Base-by-base conservation (phyloP, 2,888 invertebrate species). In the Macaria liturata region DNA sequence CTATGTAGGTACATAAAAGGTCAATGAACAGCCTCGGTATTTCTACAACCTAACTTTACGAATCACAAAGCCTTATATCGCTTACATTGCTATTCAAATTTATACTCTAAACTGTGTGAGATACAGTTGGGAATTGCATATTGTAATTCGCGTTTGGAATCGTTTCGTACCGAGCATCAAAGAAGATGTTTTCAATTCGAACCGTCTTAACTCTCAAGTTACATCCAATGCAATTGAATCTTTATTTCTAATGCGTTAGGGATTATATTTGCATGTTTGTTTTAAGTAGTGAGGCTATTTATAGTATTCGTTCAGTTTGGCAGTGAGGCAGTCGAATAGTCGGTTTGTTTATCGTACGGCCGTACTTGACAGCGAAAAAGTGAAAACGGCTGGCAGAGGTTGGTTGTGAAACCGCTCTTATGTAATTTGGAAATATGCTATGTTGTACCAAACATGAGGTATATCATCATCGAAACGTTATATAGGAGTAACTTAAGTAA, bases 311-410 rank as follows among this genome's bases (percentile, higher is more conserved):
- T 67, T 62, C 65, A 62, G 68, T 73, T 82, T 83, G 81, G 83
- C 82, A 84, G 84, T 85, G 88, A 84, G 51, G 59, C 86, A 88
- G 88, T 86, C 87, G 82, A 88, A 90, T 89, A 87, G 88, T 86
- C 88, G 86, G 89, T 90, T 90, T 90, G 89, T 91, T 91, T 91
- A 89, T 90, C 90, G 88, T 83, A 86, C 77, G 83, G 76, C 88
- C 90, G 91, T 88, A 90, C 91, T 91, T 91, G 91, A 91, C 91
- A 91, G 90, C 89, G 88, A 91, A 91, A 91, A 91, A 91, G 91
- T 91, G 91, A 91, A 91, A 91, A 91, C 91, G 88, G 58, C 86
- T 84, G 84, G 84, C 82, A 86, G 86, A 76, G 75, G 69, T 58
- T 76, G 77, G 83, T 91, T 91, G 89, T 84, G 91, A 89, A 90